A percentile compares a stretch with the other conserved stretches of the same genome.
Conservation (phyloP, 2,113 vertebrate genomes). For the Spermophilus dauricus region DNA sequence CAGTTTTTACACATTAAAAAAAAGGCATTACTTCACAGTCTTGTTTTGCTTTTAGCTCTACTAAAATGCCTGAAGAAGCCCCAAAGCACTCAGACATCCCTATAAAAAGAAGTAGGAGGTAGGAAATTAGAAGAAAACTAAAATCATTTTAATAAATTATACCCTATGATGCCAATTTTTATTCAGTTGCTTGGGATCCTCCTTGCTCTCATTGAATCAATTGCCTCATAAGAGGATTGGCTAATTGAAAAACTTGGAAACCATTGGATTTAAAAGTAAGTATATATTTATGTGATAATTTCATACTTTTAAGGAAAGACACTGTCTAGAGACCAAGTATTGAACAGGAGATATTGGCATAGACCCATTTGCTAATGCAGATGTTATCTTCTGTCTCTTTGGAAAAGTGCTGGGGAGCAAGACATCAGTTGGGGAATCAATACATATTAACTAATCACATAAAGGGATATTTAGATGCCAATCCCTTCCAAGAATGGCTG, state of each 20-base stretch:
- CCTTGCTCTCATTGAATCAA: not conserved
- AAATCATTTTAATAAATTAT: not conserved
- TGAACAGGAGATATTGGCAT: not conserved
- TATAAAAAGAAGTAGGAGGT: not conserved
- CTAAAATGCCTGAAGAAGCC: not conserved
- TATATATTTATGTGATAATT: not conserved
- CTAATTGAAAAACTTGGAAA: not conserved
- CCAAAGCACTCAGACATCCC: not conserved
- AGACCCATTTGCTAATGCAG: not conserved
- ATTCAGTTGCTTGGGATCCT: not conserved
- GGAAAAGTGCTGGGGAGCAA: not conserved
- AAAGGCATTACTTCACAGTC: not conserved
- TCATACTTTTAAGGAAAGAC: not conserved
- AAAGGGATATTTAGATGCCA: not conserved
- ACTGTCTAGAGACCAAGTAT: not conserved
- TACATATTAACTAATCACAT: constrained; percentile 7
- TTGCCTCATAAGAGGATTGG: not conserved
- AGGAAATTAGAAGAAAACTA: not conserved
- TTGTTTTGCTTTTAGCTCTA: not conserved
- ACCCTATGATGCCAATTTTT: not conserved
- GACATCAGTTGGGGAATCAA: not conserved
- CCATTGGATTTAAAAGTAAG: not conserved
- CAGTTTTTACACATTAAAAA: not conserved
- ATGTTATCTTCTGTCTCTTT: not conserved
- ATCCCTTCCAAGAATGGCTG: not conserved